Evolutionary conservation across 2,797 vertebrate genomes (phyloP).

Genomic region (Spheniscus humboldti): DNA sequence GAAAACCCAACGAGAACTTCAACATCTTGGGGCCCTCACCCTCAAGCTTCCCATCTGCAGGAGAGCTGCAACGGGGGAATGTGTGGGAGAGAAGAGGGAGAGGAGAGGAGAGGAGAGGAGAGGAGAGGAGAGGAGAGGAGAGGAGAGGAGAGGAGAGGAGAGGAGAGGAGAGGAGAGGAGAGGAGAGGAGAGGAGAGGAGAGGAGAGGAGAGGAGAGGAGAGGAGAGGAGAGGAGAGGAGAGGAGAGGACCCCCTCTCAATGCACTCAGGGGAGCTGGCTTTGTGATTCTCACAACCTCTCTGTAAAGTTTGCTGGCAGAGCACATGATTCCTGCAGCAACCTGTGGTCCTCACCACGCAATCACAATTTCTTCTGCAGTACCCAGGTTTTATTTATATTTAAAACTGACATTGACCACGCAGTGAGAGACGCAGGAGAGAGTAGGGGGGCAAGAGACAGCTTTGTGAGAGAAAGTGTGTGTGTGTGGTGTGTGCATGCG

Average conservation of each 20-base stretch:
- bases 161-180: too few species aligned
- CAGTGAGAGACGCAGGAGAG: background rate
- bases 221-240: too few species aligned
- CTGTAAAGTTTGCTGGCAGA: background rate
- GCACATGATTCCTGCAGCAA: background rate
- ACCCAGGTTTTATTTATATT: constrained; percentile 52
- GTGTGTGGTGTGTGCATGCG: constrained; percentile 45
- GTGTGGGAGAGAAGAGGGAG: background rate
- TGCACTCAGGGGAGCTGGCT: background rate
- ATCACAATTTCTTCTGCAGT: background rate
- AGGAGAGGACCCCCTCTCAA: background rate
- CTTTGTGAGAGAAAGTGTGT: constrained; percentile 53
- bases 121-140: too few species aligned
- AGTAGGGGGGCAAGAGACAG: constrained; percentile 30
- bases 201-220: too few species aligned
- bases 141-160: too few species aligned
- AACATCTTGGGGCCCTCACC: background rate
- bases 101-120: background rate
- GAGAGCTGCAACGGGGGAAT: background rate
- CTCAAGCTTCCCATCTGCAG: background rate
- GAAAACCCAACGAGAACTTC: background rate
- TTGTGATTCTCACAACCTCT: background rate
- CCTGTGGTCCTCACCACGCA: background rate
- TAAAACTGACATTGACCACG: constrained; percentile 48
- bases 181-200: too few species aligned